phyloP scores from a whole-genome alignment of 2,113 vertebrate genomes.

The Rhizomys pruinosus region DNA sequence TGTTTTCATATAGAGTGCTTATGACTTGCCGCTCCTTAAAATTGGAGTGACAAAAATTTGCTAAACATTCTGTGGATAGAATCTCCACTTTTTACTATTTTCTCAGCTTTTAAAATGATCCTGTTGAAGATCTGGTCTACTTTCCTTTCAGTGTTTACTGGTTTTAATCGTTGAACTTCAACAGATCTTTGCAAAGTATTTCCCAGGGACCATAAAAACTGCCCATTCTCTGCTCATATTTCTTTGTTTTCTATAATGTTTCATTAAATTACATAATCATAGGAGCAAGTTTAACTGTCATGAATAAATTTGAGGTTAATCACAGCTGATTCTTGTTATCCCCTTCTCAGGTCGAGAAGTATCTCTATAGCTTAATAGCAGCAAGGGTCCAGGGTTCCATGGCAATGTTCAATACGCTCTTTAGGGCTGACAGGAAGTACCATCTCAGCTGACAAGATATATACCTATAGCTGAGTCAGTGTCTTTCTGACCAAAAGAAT shows the following conservation, averaged over 20 bases:
- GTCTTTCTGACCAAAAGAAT: neutral
- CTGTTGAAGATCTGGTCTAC: too few species aligned
- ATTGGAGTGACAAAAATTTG: neutral
- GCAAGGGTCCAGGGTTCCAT: neutral
- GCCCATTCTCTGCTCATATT: neutral
- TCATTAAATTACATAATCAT: neutral
- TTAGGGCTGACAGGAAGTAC: neutral
- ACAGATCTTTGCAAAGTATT: neutral
- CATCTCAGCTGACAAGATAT: neutral
- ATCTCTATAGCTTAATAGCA: neutral
- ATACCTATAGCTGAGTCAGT: neutral
- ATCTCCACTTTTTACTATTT: constrained; percentile 1
- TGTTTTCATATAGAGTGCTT: neutral
- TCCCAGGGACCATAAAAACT: neutral
- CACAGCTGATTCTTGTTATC: neutral
- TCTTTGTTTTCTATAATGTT: neutral
- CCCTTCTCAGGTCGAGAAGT: neutral
- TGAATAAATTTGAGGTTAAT: neutral
- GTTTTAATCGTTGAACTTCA: neutral
- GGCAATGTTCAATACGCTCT: neutral
- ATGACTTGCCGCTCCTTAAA: neutral
- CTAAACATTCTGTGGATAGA: neutral
- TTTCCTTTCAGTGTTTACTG: neutral
- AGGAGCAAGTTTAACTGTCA: neutral
- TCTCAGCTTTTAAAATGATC: neutral